These are phyloP conservation scores for Poecilia wingei DNA, from an alignment of 2,797 vertebrate species.

Conservation along the genomic window DNA sequence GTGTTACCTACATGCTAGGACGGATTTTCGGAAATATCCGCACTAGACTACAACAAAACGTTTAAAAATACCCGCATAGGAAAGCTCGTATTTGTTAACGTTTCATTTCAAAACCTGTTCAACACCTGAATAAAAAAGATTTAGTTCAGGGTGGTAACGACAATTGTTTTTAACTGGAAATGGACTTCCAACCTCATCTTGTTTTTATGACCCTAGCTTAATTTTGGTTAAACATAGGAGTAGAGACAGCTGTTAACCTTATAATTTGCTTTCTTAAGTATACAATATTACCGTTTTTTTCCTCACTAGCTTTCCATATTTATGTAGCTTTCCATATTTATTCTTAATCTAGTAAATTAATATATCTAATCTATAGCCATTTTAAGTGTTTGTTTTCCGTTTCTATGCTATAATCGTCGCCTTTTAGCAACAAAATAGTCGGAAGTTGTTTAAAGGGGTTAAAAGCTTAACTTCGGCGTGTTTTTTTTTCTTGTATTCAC, in stretches of 20 bases:
- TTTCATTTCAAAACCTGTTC: neutral
- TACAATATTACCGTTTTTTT: neutral
- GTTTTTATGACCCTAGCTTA: neutral
- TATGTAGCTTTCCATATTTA: neutral
- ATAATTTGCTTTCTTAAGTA: neutral
- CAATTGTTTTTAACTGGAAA: neutral
- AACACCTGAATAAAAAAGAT: neutral
- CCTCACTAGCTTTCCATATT: neutral
- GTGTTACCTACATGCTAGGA: conserved; percentile 48
- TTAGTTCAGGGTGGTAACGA: neutral
- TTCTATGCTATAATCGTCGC: neutral
- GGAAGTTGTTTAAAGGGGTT: neutral
- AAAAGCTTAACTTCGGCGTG: neutral
- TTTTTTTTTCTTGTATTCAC: neutral
- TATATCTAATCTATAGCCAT: neutral
- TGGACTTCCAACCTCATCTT: neutral
- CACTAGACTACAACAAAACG: neutral
- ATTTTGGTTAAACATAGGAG: neutral
- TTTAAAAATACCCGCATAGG: neutral
- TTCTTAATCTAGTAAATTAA: neutral
- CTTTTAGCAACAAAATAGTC: neutral
- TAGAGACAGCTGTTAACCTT: neutral
- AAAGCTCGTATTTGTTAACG: neutral
- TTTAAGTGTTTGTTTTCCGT: neutral
- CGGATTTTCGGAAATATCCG: conserved; percentile 11